These are phyloP conservation scores for Ceyx melanurus DNA, from an alignment of 2,113 vertebrate genomes.

Conservation along the genomic window DNA sequence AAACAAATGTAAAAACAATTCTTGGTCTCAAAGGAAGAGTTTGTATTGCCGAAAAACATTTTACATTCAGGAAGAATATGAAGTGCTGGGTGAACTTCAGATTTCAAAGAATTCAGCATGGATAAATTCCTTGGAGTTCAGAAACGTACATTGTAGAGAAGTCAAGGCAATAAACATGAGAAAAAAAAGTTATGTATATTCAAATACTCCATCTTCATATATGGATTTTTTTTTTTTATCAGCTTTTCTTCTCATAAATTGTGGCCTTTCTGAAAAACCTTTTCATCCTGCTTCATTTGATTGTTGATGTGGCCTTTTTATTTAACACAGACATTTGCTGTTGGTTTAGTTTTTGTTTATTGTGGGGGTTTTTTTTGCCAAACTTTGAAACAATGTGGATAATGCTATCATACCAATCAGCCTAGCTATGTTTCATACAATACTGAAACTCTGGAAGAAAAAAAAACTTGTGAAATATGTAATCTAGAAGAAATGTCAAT, in stretches of 20 bases:
- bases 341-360: neutral
- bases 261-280: neutral
- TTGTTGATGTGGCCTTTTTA: neutral
- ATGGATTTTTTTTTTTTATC: neutral
- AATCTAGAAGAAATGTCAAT: neutral
- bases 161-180: neutral
- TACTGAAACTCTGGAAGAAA: neutral
- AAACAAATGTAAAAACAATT: neutral
- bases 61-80: neutral
- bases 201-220: neutral
- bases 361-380: neutral
- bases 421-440: neutral
- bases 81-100: neutral
- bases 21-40: neutral
- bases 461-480: neutral
- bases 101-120: neutral
- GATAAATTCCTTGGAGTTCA: neutral
- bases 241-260: neutral
- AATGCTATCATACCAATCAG: neutral
- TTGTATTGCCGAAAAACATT: neutral
- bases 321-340: neutral
- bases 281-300: neutral
- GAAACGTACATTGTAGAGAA: neutral
- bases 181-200: accelerated
- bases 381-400: neutral